Evolutionary conservation across 2,888 invertebrate species (phyloP).

Genomic region (Hypomecis atomaria): DNA sequence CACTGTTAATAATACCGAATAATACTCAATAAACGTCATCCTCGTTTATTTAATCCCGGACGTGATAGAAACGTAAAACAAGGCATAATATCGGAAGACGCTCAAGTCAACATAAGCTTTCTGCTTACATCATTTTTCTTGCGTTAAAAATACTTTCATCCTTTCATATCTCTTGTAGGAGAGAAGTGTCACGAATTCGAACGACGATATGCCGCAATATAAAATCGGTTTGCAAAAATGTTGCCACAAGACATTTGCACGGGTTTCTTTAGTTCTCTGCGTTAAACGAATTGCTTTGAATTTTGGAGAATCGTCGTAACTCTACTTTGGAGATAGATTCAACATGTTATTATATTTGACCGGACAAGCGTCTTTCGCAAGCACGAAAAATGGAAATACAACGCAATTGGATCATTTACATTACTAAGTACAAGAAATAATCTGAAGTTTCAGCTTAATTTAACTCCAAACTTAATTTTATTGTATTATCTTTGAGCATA

Average conservation of each 20-base stretch:
- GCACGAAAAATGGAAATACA: too few relatives aligned
- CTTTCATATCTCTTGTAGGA: conserved; percentile 39
- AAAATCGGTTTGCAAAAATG: conserved; percentile 21
- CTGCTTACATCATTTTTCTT: conserved; percentile 42
- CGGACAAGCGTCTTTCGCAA: too few relatives aligned
- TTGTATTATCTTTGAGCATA: too few relatives aligned
- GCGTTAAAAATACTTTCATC: conserved; percentile 42
- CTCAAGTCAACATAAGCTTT: conserved; percentile 50
- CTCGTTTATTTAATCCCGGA: conserved; percentile 46
- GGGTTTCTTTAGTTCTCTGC: too few relatives aligned
- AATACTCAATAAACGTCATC: conserved; percentile 24
- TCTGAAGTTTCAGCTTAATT: too few relatives aligned
- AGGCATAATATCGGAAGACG: conserved; percentile 50
- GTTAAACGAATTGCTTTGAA: too few relatives aligned
- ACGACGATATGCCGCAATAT: conserved; percentile 22
- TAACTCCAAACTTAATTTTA: too few relatives aligned
- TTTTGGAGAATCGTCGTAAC: too few relatives aligned
- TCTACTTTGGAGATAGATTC: too few relatives aligned
- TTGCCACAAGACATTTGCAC: neutral
- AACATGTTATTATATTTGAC: too few relatives aligned
- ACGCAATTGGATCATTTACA: too few relatives aligned
- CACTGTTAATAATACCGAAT: conserved; percentile 20
- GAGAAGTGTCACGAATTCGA: conserved; percentile 41
- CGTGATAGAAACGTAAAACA: conserved; percentile 52
- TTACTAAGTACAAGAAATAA: too few relatives aligned